Base-by-base conservation (phyloP, 2,888 invertebrate genomes). In the Habroteleia sp. region DNA sequence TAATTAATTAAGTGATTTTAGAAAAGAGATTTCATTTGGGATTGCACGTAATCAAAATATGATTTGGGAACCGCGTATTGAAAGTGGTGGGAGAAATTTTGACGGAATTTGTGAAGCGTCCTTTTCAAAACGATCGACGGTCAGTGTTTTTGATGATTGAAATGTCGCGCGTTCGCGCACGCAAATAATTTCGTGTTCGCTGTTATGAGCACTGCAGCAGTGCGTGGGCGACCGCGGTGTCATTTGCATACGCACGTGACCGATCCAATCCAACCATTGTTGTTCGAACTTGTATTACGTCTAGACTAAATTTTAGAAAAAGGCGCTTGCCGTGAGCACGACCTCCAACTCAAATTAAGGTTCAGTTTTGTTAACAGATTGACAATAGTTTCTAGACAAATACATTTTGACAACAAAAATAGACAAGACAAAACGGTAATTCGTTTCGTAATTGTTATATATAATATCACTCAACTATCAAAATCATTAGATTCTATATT, bases 171-270 rank as follows among this genome's bases (percentile, higher is more conserved):
- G 13, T 17, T 11, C 46, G 31, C 11, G 10, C 60, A 17, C 17
- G 27, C 60, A 6, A 37, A 37, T 37, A 10, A 60, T 46, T 60
- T 46, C 16, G 20, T 11, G 17, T 25, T 10, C 29, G 46, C 10
- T 29, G 31, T 60, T 60, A 46, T 33, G 35, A 23, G 46, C 5
- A 11, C 3, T 8, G 33, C 35, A 13, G 37, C n/a, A 1, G 6
- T 11, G 60, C 60, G 44, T 44, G 35, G 58, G 35, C 50, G 52
- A 13, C 25, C 14, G 29, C 14, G 3, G 29, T 31, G 14, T 39
- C 25, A 58, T 58, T 58, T 44, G 58, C 44, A 44, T 58, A 33
- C 44, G 29, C 14, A 46, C 60, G 46, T 46, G 60, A 60, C 58
- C 41, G 58, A 44, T 60, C 46, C 46, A 37, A 29, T 46, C 46